phyloP scores from a whole-genome alignment of 2,888 invertebrate genomes.

The Melanargia galathea region DNA sequence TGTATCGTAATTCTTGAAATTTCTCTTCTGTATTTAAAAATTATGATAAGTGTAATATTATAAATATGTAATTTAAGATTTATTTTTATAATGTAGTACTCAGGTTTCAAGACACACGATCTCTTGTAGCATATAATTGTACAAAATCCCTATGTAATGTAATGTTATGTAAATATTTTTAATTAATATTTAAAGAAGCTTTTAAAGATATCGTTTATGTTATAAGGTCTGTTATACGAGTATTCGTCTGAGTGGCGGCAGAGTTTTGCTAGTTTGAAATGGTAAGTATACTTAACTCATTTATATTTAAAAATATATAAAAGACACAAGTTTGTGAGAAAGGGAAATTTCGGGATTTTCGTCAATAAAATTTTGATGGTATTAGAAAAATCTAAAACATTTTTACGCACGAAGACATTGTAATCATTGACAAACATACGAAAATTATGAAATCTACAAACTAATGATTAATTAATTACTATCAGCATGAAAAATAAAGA shows the following conservation, averaged over 20 bases:
- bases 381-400: too few species aligned
- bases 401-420: too few species aligned
- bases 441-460: too few species aligned
- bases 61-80: conserved; percentile 51
- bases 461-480: too few species aligned
- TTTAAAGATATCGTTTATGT: conserved; percentile 40
- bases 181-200: conserved; percentile 42
- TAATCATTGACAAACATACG: too few species aligned
- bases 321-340: too few species aligned
- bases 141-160: conserved; percentile 42
- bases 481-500: too few species aligned
- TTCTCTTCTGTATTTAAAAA: conserved; percentile 46
- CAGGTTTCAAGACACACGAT: conserved; percentile 67
- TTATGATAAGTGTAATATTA: conserved; percentile 42
- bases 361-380: too few species aligned
- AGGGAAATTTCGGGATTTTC: too few species aligned
- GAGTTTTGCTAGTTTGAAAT: neutral
- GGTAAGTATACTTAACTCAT: neutral
- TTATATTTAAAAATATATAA: neutral
- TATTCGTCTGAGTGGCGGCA: conserved; percentile 22
- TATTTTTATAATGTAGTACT: conserved; percentile 70
- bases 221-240: conserved; percentile 25
- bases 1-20: conserved; percentile 38
- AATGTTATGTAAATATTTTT: conserved; percentile 51
- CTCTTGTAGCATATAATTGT: conserved; percentile 46